A percentile compares a stretch with the other conserved stretches of the same genome.
phyloP scores from a whole-genome alignment of 2,888 invertebrate species.

The Molanna angustata region DNA sequence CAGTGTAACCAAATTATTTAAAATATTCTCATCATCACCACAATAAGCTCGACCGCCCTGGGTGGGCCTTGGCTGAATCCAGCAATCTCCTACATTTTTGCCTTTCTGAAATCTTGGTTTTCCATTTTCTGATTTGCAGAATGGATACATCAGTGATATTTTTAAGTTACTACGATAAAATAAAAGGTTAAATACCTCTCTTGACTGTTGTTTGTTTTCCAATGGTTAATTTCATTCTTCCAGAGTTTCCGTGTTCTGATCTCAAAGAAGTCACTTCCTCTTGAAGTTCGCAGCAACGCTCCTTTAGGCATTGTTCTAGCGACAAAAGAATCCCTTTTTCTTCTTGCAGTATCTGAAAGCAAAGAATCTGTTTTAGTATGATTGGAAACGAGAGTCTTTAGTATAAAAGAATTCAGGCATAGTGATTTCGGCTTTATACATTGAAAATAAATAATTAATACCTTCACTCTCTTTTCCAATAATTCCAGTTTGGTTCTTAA shows the following conservation, averaged over 20 bases:
- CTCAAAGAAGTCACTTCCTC: slow-evolving; percentile 64
- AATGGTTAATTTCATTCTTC: slow-evolving; percentile 48
- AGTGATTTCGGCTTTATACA: not conserved
- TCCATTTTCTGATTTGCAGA: too few species aligned
- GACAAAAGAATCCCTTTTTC: slow-evolving; percentile 72
- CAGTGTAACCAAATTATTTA: not conserved
- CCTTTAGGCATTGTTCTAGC: slow-evolving; percentile 71
- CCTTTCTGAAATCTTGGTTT: too few species aligned
- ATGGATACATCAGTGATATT: too few species aligned
- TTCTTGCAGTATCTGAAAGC: slow-evolving; percentile 67
- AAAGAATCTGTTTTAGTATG: too few species aligned
- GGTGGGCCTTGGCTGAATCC: too few species aligned
- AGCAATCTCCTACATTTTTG: too few species aligned
- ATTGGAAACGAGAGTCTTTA: too few species aligned
- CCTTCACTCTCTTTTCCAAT: slow-evolving; percentile 70
- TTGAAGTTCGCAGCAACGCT: slow-evolving; percentile 72
- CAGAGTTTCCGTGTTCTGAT: slow-evolving; percentile 53
- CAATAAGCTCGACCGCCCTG: too few species aligned
- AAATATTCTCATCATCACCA: not conserved
- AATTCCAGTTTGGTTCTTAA: slow-evolving; percentile 66
- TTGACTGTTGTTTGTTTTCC: slow-evolving; percentile 53
- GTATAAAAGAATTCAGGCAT: not conserved
- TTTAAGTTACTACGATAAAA: too few species aligned
- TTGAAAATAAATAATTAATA: slow-evolving; percentile 36
- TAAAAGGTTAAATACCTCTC: slow-evolving; percentile 50